A percentile compares a stretch with the other conserved stretches of the same genome.
These are phyloP conservation scores for Tylochromis polylepis DNA, from an alignment of 2,113 vertebrate genomes.

Conservation along the genomic window DNA sequence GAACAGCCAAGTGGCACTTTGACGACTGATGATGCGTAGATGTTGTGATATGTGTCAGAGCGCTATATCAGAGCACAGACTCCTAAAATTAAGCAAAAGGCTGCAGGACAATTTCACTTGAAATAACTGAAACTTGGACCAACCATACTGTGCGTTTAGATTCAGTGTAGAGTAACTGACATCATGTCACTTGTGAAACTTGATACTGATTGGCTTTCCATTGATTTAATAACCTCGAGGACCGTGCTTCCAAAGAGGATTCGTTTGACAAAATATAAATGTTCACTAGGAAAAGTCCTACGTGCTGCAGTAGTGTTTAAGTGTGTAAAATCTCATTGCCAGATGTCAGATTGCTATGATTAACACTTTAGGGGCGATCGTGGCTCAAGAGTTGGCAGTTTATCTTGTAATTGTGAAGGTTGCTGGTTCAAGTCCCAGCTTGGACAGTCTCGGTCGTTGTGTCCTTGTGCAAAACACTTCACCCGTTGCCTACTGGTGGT, in stretches of 20 bases:
- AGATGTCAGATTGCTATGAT: not conserved
- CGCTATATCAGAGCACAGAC: not conserved
- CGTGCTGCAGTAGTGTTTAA: not conserved
- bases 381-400: too few species aligned
- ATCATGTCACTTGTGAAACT: not conserved
- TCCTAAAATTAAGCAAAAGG: not conserved
- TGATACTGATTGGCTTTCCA: not conserved
- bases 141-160: not conserved
- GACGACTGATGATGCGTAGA: not conserved
- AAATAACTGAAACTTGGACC: not conserved
- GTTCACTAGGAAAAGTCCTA: not conserved
- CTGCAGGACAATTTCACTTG: not conserved
- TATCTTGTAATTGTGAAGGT: too few species aligned
- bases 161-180: not conserved
- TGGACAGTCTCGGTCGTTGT: too few species aligned
- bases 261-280: not conserved
- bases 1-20: not conserved
- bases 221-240: not conserved
- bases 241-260: not conserved
- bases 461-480: too few species aligned
- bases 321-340: accelerated
- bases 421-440: too few species aligned
- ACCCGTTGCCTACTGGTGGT: too few species aligned
- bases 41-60: not conserved
- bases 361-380: not conserved